Conservation (phyloP, 64 coral and sea anemone genomes). For the Montipora efflorescens region DNA sequence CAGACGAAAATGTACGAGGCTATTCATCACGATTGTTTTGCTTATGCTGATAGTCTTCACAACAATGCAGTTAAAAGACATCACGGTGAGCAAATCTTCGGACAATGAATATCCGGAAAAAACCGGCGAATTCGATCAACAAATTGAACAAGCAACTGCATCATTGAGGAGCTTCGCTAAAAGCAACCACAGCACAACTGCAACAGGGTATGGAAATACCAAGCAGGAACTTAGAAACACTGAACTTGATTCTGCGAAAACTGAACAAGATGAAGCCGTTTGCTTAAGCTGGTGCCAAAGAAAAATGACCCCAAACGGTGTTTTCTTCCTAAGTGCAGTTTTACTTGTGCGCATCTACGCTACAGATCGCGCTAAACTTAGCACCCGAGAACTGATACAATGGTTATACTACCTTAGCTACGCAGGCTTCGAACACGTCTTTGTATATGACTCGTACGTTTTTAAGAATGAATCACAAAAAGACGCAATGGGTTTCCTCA, state of each 20-base stretch:
- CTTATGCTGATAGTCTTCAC: background rate
- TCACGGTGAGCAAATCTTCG: background rate
- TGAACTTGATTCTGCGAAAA: background rate
- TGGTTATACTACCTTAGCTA: conserved; percentile 83
- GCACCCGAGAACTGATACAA: conserved; percentile 68
- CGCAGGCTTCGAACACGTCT: conserved; percentile 88
- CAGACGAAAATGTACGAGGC: conserved; percentile 18
- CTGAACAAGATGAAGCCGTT: background rate
- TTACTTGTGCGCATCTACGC: conserved; percentile 78
- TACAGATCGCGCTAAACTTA: conserved; percentile 50
- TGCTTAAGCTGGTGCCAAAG: conserved; percentile 21
- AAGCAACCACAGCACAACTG: background rate
- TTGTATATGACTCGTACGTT: conserved; percentile 81
- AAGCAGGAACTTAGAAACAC: background rate
- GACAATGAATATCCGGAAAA: background rate
- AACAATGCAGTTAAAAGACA: background rate
- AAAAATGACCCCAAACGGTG: background rate
- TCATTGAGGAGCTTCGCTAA: background rate
- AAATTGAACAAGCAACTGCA: background rate
- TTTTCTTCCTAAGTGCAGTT: conserved; percentile 77
- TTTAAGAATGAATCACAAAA: conserved; percentile 75
- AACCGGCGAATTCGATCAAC: background rate
- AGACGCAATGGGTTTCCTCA: conserved; percentile 50
- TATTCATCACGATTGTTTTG: background rate
- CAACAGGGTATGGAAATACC: background rate